Evolutionary conservation across 2,888 invertebrate species (phyloP), one percentile per base, ranked within the genome.

Genomic region (Aelia acuminata): DNA sequence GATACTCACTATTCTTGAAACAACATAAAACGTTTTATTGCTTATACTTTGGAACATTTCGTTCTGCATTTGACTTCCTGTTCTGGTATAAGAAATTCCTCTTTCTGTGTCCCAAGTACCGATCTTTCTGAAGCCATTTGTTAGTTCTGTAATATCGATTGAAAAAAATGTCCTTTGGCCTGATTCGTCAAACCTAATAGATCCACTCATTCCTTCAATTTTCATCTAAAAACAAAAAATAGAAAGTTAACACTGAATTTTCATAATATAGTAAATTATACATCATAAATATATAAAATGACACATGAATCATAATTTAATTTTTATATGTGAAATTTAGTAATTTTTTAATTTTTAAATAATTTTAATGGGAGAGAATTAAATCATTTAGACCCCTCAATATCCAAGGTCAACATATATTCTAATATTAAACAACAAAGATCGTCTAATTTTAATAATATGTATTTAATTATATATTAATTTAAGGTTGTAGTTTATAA

Each of bases 101-200:
- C 93, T 94, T 70, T 94, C 94, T 13, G 94, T 93, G 90, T 95
- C 94, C 96, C 96, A 96, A 2, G 92, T 92, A 7, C 95, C 96
- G 84, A 96, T 92, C 92, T 95, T 95, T 90, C 93, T 93, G 90
- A 96, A 92, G 3, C 90, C 90, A 90, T 94, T 92, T 89, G 93
- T 94, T 80, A 96, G 91, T 93, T 95, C 95, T 22, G 96, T 91
- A 84, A 96, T 92, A 88, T 96, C 96, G 89, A 96, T 91, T 90
- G 93, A 93, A 91, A 96, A 95, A 91, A 95, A 95, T 15, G 94
- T 95, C 88, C 96, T 94, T 90, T 95, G 94, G 8, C 98, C 98
- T 7, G 93, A 93, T 91, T 96, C 94, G 92, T 97, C 96, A 91
- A 98, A 97, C 92, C 94, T 95, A 63, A 98, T 94, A 43, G 94